A percentile compares a stretch with the other conserved stretches of the same genome.
Conservation (phyloP, 2,888 invertebrate species). For the Rotaria macrura region DNA sequence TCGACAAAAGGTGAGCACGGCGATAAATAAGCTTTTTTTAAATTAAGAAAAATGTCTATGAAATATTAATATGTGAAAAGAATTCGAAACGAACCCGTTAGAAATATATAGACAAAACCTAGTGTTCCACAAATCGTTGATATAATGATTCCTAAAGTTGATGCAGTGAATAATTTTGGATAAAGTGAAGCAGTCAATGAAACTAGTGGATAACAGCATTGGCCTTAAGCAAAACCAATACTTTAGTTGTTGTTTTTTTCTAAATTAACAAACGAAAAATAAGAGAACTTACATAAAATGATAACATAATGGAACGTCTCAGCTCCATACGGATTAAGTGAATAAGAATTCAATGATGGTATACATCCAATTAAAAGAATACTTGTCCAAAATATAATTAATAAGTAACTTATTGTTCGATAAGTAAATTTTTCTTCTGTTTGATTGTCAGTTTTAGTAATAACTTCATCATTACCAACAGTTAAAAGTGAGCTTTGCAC, state of each 20-base stretch:
- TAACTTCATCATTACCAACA: neutral
- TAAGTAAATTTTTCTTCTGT: neutral
- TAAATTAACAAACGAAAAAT: no score
- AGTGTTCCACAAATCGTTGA: neutral
- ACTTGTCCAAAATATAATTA: neutral
- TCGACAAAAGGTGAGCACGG: slow-evolving; percentile 5
- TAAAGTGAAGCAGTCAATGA: neutral
- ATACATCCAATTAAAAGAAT: neutral
- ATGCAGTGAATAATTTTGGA: neutral
- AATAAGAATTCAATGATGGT: neutral
- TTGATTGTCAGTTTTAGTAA: neutral
- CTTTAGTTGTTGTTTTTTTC: neutral
- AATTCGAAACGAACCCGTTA: neutral
- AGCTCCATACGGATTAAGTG: neutral
- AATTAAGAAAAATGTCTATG: neutral
- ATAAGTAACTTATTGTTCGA: neutral
- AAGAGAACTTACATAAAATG: neutral
- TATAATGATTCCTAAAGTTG: neutral
- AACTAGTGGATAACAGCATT: neutral
- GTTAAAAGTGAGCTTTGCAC: neutral
- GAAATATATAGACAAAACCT: neutral
- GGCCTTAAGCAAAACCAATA: neutral
- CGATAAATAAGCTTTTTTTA: neutral
- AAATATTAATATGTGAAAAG: no score
- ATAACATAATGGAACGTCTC: neutral